phyloP scores from a whole-genome alignment of 2,113 vertebrate genomes.

The Catharus fuscescens region DNA sequence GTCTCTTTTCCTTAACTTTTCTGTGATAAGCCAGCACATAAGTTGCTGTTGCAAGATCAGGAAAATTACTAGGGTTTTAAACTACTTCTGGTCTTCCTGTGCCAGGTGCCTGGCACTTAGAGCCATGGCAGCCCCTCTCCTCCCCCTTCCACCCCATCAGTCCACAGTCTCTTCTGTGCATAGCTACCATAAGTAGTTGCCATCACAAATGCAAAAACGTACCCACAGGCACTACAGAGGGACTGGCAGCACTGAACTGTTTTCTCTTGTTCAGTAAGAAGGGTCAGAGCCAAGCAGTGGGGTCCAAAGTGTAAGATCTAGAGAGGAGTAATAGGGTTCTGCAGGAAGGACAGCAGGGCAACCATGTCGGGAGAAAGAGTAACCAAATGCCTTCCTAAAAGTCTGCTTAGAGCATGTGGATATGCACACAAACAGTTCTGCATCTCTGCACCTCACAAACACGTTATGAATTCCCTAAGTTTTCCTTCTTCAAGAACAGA shows the following conservation, averaged over 20 bases:
- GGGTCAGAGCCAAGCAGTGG: neutral
- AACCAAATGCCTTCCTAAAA: neutral
- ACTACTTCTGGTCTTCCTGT: neutral
- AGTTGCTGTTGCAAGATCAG: neutral
- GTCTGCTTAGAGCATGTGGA: neutral
- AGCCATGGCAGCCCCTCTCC: fast-evolving
- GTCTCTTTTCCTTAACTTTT: neutral
- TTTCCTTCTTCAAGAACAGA: neutral
- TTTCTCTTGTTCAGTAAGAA: neutral
- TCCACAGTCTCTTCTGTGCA: neutral
- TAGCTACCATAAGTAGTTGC: neutral
- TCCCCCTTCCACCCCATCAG: neutral
- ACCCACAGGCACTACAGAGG: neutral
- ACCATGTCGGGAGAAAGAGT: neutral
- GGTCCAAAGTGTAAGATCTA: neutral
- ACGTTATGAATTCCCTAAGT: neutral
- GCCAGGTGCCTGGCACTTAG: too few species aligned
- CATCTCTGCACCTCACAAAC: neutral
- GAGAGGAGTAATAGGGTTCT: neutral
- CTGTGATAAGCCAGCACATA: neutral
- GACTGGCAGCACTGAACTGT: neutral
- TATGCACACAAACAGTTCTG: neutral
- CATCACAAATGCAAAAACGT: neutral
- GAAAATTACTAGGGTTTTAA: neutral
- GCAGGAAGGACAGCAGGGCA: fast-evolving